phyloP scores from a whole-genome alignment of 2,888 invertebrate species.

The Arrhopalites spinosus region DNA sequence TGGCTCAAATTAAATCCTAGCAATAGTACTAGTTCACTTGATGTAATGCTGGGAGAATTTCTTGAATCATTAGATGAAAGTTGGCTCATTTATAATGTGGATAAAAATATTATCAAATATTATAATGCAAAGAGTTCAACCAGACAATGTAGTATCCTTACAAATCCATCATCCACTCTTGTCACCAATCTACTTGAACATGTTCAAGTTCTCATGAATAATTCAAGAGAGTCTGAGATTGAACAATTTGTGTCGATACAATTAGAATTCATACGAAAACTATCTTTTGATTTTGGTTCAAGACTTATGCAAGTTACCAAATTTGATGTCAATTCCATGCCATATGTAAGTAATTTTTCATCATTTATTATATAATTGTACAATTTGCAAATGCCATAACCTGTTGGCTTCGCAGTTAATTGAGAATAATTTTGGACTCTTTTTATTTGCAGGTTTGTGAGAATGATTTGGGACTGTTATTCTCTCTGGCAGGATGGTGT shows the following conservation, averaged over 20 bases:
- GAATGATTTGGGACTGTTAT: slow-evolving; percentile 22
- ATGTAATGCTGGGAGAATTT: slow-evolving; percentile 15
- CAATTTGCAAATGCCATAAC: no score
- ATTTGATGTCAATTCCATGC: slow-evolving; percentile 34
- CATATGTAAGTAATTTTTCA: no score
- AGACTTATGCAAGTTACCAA: slow-evolving; percentile 24
- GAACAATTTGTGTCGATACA: slow-evolving; percentile 38
- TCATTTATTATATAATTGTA: no score
- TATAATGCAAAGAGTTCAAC: not conserved
- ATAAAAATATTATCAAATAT: slow-evolving; percentile 39
- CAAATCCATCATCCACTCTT: slow-evolving; percentile 14
- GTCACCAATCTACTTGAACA: slow-evolving; percentile 32
- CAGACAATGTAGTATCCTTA: not conserved
- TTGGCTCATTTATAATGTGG: slow-evolving; percentile 31
- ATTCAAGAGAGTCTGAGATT: slow-evolving; percentile 34
- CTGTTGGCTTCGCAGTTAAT: no score
- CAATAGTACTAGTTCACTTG: not conserved
- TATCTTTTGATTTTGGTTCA: slow-evolving; percentile 36
- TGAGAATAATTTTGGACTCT: no score
- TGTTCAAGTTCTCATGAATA: slow-evolving; percentile 27
- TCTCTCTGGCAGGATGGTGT: slow-evolving; percentile 12
- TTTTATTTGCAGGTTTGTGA: no score
- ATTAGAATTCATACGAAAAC: slow-evolving; percentile 38
- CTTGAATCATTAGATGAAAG: slow-evolving; percentile 8
- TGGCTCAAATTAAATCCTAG: slow-evolving; percentile 31